Evolutionary conservation across 2,113 vertebrate genomes (phyloP), one percentile per base, ranked within the genome.

Genomic region (Dasyornis broadbenti): DNA sequence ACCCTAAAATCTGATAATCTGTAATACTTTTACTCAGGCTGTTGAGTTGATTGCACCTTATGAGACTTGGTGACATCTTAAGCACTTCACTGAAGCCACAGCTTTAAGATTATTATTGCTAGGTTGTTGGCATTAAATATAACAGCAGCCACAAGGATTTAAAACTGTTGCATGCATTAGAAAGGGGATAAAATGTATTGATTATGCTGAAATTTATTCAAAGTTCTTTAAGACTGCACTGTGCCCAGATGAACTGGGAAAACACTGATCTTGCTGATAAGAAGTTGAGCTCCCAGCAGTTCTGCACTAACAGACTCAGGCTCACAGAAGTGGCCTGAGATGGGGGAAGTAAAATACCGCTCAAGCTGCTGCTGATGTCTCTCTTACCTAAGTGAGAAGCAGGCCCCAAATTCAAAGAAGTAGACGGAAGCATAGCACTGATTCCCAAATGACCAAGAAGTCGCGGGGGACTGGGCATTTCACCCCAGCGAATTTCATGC

Each of bases 1-100:
- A 56, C 72, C 76, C 68, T 89, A 84, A 86, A 92, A 91, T 75
- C 91, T 83, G 72, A 83, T 89, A 50, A 66, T 70, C 59, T 92
- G 16, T 45, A 73, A 33, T 57, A 76, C 59, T 79, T 73, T 88
- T 54, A 82, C 39, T 54, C 23, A 63, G 68, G 37, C 78, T 61
- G 28, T 82, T 94, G 80, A 71, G 69, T 17, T 94, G 91, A 96
- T 87, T 60, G 72, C 37, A 33, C 53, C 39, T 78, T 40, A 63
- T 31, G 49, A 81, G 68, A 54, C 39, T 93, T 85, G 39, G 59
- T 92, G 91, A 83, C 56, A 81, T 52, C 61, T 84, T 60, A 81
- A 96, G 35, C 26, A 37, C 35, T 83, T 83, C 24, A 63, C 8
- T 70, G 86, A 78, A 86, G 50, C 27, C 49, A 52, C 35, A 89